Evolutionary conservation across 2,113 vertebrate species (phyloP), one percentile per base, ranked within the genome.

Genomic region (Toxotes jaculatrix): DNA sequence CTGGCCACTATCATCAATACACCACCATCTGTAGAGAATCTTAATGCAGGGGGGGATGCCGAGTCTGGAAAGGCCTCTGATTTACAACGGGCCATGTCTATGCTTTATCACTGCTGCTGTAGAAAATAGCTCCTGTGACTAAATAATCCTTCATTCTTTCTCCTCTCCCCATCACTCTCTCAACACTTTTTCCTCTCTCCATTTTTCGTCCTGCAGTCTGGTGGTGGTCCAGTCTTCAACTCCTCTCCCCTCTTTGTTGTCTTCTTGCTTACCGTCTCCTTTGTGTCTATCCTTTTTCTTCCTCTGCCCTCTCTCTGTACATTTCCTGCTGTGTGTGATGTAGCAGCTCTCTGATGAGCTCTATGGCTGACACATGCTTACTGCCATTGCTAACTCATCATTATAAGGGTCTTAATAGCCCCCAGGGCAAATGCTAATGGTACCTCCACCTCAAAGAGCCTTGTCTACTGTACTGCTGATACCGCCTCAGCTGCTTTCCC

Each of bases 1-100:
- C 84, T 59, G 74, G 86, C 79, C 75, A 40, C 82, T 45, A 77
- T 85, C 91, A 92, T 93, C 90, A 90, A 86, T 91, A 91, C 12
- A 55, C 51, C 60, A 27, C 66, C 71, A 73, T 88, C 62, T 77
- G 82, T 27, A 13, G 78, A 61, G 83, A 74, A 82, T 84, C 61
- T 71, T 90, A 86, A 88, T 88, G 87, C 57, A 82, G 31, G 36
- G 62, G 32, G 42, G 69, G 69, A 49, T 68, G 82, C 69, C 38
- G 57, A 87, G 68, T 84, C 86, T 88, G 87, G 83, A 72, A 72
- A 72, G 69, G 55, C 64, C 61, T 78, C 80, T 93, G 89, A 93
- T 93, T 93, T 91, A 93, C 89, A 85, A 63, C 23, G 11, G 53
- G 67, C 51, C 71, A 66, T 45, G 80, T 78, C 74, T 76, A 27